Base-by-base conservation (phyloP, 1,140 invertebrate genomes). In the Pentalonia nigronervosa region DNA sequence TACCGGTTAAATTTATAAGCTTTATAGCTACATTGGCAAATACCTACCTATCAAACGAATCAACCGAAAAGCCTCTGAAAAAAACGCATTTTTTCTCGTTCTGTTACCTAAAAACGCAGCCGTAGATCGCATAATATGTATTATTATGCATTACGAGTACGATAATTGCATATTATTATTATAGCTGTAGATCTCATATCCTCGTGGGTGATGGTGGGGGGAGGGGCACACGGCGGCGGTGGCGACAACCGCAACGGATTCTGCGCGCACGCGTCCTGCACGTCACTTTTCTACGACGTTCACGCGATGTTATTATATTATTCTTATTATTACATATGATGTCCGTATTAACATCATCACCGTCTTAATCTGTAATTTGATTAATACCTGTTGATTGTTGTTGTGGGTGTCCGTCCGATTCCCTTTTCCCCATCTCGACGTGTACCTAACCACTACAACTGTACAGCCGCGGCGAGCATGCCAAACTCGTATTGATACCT, bases 171-270 rank as follows among this genome's bases (percentile, higher is more conserved):
- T 67, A n/a, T 30, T 30, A 14, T 67, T 76, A 34, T 41, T 7
- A 30, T n/a, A n/a, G 14, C 30, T 60, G 30, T 14, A n/a, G 60
- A 67, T 67, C 53, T 7, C 53, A 7, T 56, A 23, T 56, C 56
- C 8, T 2, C 56, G 23, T 0, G 47, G 9, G 21, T n/a, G 56
- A 30, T 7, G 20, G 21, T 25, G 7, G 30, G 14, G 11, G 60
- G 60, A 11, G 60, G 60, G 8, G 30, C 60, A 30, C 30, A 14
- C 60, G 25, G 60, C 60, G 7, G 7, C 53, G 60, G 6, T 30
- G 30, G 7, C 60, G 81, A 83, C 81, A 83, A 83, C 81, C 81
- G 81, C 81, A 41, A 83, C 81, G 81, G 81, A 83, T 83, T 83
- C 14, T 76, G 60, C 21, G 20, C 34, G 81, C 81, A 41, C 81